Evolutionary conservation across 1,140 invertebrate species (phyloP).

Genomic region (Papilio polyxenes): DNA sequence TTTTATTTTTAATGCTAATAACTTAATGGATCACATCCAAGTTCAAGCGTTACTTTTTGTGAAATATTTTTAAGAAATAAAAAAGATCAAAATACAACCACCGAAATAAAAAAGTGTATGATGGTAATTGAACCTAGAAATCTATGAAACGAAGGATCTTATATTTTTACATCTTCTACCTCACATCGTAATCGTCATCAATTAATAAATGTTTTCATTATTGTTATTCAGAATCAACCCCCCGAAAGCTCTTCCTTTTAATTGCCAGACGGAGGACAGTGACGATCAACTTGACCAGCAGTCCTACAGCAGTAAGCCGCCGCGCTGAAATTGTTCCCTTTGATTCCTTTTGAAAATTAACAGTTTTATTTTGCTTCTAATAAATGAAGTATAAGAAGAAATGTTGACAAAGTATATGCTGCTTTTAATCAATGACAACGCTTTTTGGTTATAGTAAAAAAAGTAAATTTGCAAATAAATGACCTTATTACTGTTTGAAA

Average conservation of each 20-base stretch:
- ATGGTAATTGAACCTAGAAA: too few relatives aligned
- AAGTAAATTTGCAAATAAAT: constrained; percentile 9
- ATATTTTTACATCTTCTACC: too few relatives aligned
- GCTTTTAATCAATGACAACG: background rate
- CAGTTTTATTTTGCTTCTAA: background rate
- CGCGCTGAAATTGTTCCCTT: constrained; percentile 2
- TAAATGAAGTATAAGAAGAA: constrained; percentile 3
- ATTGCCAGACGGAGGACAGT: constrained; percentile 1
- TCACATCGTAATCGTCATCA: too few relatives aligned
- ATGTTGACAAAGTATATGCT: background rate
- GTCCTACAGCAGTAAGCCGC: background rate
- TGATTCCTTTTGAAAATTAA: background rate
- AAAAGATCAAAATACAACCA: too few relatives aligned
- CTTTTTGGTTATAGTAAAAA: background rate
- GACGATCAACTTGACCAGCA: constrained; percentile 3
- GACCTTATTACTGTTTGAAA: background rate
- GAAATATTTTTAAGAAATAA: too few relatives aligned
- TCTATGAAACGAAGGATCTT: too few relatives aligned
- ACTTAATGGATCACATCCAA: too few relatives aligned
- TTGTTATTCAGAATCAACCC: background rate
- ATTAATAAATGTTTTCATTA: background rate
- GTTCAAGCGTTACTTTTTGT: too few relatives aligned
- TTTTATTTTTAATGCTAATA: too few relatives aligned
- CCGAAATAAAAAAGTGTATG: too few relatives aligned
- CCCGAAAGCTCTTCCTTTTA: background rate